Percentiles rank a stretch among this genome's conserved stretches.
Evolutionary conservation across 1,140 invertebrate species (phyloP).

Genomic region (Drosophila truncata): DNA sequence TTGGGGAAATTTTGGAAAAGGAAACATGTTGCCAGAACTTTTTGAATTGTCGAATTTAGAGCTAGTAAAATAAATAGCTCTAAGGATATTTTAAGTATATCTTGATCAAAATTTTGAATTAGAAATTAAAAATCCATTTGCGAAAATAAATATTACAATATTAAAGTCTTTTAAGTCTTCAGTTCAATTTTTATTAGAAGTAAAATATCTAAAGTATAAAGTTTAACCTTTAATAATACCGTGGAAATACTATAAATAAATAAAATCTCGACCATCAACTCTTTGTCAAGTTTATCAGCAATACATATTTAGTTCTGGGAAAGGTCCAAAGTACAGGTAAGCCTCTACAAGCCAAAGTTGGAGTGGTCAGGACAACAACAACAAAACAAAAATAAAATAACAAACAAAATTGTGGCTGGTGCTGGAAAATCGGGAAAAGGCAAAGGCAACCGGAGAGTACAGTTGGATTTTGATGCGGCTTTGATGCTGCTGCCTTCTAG

Average conservation of each 20-base stretch:
- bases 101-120: not conserved
- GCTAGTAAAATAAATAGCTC: not conserved
- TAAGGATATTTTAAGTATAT: not conserved
- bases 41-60: not conserved
- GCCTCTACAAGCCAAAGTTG: conserved; percentile 20
- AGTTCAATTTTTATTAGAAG: not conserved
- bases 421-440: conserved; percentile 7
- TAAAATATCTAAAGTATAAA: not conserved
- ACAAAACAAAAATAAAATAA: conserved; percentile 9
- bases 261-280: conserved; percentile 5
- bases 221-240: not conserved
- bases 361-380: conserved; percentile 16
- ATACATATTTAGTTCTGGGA: not conserved
- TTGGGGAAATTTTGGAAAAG: conserved; percentile 43
- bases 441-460: conserved; percentile 15
- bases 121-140: not conserved
- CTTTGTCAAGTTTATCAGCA: conserved; percentile 11
- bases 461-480: conserved; percentile 51
- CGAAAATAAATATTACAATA: not conserved
- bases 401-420: too few species aligned
- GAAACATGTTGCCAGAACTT: not conserved
- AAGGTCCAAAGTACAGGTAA: conserved; percentile 17
- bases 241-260: not conserved
- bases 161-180: not conserved
- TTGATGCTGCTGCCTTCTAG: conserved; percentile 38